Conservation (phyloP, 2,113 vertebrate genomes). For the Zosterops hypoxanthus region DNA sequence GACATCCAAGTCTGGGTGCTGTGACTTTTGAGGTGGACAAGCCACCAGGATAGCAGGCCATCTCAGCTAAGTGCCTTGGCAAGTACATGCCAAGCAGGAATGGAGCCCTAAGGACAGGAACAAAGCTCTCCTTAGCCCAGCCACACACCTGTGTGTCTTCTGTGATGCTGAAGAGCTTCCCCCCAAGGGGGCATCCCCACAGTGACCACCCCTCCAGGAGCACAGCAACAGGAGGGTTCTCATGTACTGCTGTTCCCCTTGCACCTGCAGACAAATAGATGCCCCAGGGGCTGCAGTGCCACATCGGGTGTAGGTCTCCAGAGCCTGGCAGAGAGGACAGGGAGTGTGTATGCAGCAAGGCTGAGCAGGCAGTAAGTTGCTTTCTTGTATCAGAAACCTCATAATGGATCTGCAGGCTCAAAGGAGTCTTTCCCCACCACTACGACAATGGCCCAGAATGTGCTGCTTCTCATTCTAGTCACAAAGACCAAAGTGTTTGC, state of each 20-base stretch:
- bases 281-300: neutral
- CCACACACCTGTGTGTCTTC: rapidly evolving
- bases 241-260: neutral
- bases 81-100: neutral
- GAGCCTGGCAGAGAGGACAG: neutral
- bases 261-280: neutral
- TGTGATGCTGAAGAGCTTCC: neutral
- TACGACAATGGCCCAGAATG: neutral
- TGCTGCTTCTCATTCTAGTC: neutral
- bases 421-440: neutral
- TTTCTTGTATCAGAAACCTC: neutral
- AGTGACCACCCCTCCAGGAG: neutral
- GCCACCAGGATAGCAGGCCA: neutral
- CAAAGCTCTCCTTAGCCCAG: neutral
- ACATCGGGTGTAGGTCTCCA: neutral
- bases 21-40: neutral
- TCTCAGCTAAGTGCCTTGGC: neutral
- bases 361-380: neutral
- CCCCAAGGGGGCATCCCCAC: neutral
- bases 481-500: neutral
- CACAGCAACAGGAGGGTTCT: neutral
- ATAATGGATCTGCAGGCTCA: neutral
- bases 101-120: neutral
- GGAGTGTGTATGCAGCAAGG: neutral
- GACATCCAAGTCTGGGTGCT: neutral